Percentiles rank a stretch among this genome's conserved stretches.
Conservation (phyloP, 2,888 invertebrate genomes). For the Gerris lacustris region DNA sequence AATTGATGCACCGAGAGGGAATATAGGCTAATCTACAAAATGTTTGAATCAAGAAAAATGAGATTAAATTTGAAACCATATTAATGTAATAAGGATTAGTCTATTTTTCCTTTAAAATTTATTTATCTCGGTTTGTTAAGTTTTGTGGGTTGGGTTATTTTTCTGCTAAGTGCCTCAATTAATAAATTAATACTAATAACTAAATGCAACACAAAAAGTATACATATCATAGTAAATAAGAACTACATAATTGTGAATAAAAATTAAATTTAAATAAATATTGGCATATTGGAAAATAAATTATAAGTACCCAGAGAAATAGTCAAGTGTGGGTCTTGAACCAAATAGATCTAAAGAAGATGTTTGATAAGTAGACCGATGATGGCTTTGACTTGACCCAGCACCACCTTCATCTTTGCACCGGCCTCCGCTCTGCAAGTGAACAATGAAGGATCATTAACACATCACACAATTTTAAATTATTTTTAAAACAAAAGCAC, state of each 20-base stretch:
- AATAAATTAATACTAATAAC: background rate
- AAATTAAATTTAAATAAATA: background rate
- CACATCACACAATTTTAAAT: background rate
- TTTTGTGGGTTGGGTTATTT: too few relatives aligned
- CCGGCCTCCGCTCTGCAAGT: slow-evolving; percentile 28
- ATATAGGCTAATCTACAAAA: too few relatives aligned
- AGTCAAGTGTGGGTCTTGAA: slow-evolving; percentile 53
- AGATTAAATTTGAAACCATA: too few relatives aligned
- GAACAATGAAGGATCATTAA: background rate
- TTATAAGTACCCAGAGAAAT: slow-evolving; percentile 42
- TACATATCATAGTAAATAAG: background rate
- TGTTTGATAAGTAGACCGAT: slow-evolving; percentile 25
- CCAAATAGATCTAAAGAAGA: slow-evolving; percentile 54
- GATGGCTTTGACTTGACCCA: background rate
- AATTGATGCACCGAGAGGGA: too few relatives aligned
- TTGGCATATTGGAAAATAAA: background rate
- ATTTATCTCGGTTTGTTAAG: too few relatives aligned
- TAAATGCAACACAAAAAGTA: background rate
- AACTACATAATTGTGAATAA: background rate
- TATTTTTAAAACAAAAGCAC: slow-evolving; percentile 14
- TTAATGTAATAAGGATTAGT: too few relatives aligned
- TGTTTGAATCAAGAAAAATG: too few relatives aligned
- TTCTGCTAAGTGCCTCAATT: too few relatives aligned
- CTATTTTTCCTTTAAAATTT: too few relatives aligned
- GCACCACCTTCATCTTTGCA: background rate